Evolutionary conservation across 2,888 invertebrate species (phyloP).

Genomic region (Synergus gifuensis): DNA sequence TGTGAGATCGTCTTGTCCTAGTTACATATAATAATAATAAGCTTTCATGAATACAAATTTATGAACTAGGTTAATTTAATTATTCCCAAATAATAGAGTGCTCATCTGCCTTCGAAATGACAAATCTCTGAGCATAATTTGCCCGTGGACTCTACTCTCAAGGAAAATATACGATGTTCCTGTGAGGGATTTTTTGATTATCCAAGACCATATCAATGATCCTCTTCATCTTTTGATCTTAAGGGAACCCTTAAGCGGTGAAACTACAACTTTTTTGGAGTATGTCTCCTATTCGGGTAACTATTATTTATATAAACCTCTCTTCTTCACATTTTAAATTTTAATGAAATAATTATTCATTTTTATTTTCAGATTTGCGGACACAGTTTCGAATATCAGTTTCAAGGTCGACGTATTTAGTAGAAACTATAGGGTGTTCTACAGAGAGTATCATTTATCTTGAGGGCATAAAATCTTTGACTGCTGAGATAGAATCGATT

Average conservation of each 20-base stretch:
- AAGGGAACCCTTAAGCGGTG: conserved; percentile 48
- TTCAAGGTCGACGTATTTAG: conserved; percentile 65
- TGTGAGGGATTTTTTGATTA: conserved; percentile 65
- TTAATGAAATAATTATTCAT: conserved; percentile 36
- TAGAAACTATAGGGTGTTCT: conserved; percentile 63
- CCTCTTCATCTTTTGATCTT: conserved; percentile 65
- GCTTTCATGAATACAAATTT: too few species aligned
- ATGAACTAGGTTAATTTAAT: too few species aligned
- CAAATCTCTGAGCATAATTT: conserved; percentile 63
- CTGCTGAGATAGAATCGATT: conserved; percentile 65
- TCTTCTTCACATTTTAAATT: conserved; percentile 31
- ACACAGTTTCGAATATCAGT: conserved; percentile 70
- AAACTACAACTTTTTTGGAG: conserved; percentile 53
- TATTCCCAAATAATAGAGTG: conserved; percentile 51
- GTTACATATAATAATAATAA: too few species aligned
- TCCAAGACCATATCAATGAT: conserved; percentile 60
- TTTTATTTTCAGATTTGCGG: conserved; percentile 63
- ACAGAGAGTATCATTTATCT: conserved; percentile 71
- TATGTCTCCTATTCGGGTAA: conserved; percentile 70
- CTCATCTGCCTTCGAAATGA: conserved; percentile 67
- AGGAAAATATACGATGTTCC: conserved; percentile 61
- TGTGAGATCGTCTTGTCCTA: neutral
- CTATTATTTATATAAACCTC: neutral
- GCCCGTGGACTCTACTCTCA: conserved; percentile 64
- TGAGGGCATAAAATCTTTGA: conserved; percentile 64